Evolutionary conservation across 2,888 invertebrate species (phyloP), one percentile per base, ranked within the genome.

Genomic region (Spilosoma lubricipeda): DNA sequence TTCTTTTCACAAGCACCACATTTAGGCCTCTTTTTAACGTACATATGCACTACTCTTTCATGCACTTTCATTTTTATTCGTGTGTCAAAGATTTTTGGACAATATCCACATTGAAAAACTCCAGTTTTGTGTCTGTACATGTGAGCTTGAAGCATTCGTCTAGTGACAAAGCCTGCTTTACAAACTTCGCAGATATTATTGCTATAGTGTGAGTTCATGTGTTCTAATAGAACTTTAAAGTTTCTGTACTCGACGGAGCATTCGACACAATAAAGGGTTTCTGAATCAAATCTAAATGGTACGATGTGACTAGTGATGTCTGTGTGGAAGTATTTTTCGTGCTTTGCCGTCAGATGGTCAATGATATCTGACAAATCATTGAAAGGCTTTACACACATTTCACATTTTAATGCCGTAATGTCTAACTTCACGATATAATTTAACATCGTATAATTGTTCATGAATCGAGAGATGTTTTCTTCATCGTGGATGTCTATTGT

Each of bases 51-150:
- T 2, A 91, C 90, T 59, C 92, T 89, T 74, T 93, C 92, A 64
- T 96, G 96, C 0, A 92, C 90, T 67, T 92, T 92, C 71, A 93
- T 86, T 33, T 94, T 93, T 42, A 93, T 88, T 52, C 90, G 88
- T 0, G 93, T 95, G 30, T 94, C 90, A 79, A 96, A 96, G 0
- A 92, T 87, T 82, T 96, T 96, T 1, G 90, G 82, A 75, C 96
- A 96, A 67, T 86, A 89, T 0, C 88, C 87, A 71, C 96, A 96
- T 33, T 86, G 83, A 66, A 90, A 91, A 0, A 80, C 81, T 0
- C 93, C 94, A 7, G 84, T 88, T 75, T 86, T 87, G 69, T 94
- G 93, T 30, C 88, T 80, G 27, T 89, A 88, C 30, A 86, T 82
- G 71, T 94, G 94, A 0, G 86, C 82, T 27, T 87, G 86, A 5